Conservation (phyloP, 2,797 vertebrate species). For the Pelochelys cantorii region DNA sequence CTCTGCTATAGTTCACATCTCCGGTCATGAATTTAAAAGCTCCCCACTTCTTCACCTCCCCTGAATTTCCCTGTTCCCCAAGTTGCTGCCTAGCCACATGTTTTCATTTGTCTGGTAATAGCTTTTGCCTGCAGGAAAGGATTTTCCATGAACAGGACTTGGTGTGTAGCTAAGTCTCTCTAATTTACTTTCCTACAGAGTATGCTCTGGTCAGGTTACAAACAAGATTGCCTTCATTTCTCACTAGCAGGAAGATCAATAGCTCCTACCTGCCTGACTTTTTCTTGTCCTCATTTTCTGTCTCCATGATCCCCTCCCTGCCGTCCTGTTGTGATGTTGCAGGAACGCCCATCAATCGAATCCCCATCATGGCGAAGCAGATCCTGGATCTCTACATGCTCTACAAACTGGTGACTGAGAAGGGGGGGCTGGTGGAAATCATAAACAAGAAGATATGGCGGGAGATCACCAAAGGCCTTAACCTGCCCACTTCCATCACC, state of each 20-base stretch:
- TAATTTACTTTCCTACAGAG: neutral
- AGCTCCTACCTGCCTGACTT: accelerated
- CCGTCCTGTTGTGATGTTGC: neutral
- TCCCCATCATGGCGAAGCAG: conserved; percentile 93
- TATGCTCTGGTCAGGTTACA: neutral
- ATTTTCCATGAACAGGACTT: neutral
- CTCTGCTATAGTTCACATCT: neutral
- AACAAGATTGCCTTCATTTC: conserved; percentile 25
- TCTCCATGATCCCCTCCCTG: neutral
- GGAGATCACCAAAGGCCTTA: conserved; percentile 92
- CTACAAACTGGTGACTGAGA: conserved; percentile 91
- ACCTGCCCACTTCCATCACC: conserved; percentile 92
- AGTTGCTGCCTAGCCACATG: neutral
- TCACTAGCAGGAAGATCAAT: neutral
- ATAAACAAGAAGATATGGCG: conserved; percentile 93
- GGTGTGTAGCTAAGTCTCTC: neutral
- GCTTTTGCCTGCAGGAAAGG: conserved; percentile 55
- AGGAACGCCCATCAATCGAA: conserved; percentile 92
- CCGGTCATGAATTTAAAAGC: neutral
- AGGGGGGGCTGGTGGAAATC: conserved; percentile 90
- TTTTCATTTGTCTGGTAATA: conserved; percentile 49
- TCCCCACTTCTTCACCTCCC: conserved; percentile 27
- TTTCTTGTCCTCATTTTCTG: neutral
- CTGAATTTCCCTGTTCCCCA: neutral
- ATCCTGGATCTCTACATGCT: conserved; percentile 91